Evolutionary conservation across 2,797 vertebrate species (phyloP), one percentile per base, ranked within the genome.

Genomic region (Rallus crepitans): DNA sequence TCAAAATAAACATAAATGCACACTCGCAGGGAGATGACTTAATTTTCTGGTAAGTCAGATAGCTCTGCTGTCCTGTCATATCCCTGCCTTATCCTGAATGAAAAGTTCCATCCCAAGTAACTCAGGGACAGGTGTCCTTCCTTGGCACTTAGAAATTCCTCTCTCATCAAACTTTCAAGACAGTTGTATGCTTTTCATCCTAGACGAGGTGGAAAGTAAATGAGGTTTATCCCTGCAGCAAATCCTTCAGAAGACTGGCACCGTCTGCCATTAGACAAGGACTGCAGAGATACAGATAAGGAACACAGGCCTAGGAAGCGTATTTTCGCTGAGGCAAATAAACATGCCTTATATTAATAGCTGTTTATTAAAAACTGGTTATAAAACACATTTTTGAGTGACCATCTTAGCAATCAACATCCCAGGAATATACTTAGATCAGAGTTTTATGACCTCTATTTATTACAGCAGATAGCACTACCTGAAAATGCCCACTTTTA

Each of bases 381-480:
- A 42, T 65, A 96, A 97, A 95, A 91, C 72, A 93, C 65, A 94
- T 94, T 97, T 90, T 89, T 60, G 87, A 94, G 87, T 81, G 85
- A 84, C 72, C 83, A 47, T 68, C 82, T 93, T 40, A 76, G 73
- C 76, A 87, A 94, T 87, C 73, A 87, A 91, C 72, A 83, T 91
- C 89, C 21, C 2, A 70, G 65, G 83, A 96, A 93, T 90, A 89
- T 61, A 82, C 95, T 96, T 94, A 93, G 82, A 97, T 82, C 88
- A 92, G 94, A 93, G 72, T 92, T 97, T 97, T 97, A 96, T 92
- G 83, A 96, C 89, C 90, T 97, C 92, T 96, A 93, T 98, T 97
- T 97, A 96, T 97, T 95, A 91, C 8, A 7, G 79, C 68, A 96
- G 92, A 96, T 82, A 94, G 73, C 70, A 59, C 59, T 93, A 95